phyloP scores from a whole-genome alignment of 1,140 invertebrate species.

The Lethrus apterus region DNA sequence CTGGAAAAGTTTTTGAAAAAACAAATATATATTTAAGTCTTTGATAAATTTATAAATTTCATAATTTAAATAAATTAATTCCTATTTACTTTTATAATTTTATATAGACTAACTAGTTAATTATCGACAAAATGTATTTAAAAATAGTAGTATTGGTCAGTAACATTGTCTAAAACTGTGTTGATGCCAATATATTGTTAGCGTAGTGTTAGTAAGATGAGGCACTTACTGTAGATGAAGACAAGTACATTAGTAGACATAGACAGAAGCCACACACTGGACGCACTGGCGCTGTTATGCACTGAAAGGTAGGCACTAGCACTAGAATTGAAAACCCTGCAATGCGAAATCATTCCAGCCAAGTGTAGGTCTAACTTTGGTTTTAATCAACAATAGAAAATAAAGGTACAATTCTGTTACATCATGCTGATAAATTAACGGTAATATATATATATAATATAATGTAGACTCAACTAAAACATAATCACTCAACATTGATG shows the following conservation, averaged over 20 bases:
- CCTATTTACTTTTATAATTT: background rate
- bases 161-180: too few species aligned
- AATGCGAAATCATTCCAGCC: slow-evolving; percentile 20
- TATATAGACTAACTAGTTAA: background rate
- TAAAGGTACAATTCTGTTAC: slow-evolving; percentile 39
- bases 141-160: background rate
- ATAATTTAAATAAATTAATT: too few species aligned
- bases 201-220: slow-evolving; percentile 31
- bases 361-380: slow-evolving; percentile 37
- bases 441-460: slow-evolving; percentile 23
- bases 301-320: slow-evolving; percentile 27
- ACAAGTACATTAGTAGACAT: slow-evolving; percentile 39
- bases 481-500: slow-evolving; percentile 39
- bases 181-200: too few species aligned
- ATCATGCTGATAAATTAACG: slow-evolving; percentile 31
- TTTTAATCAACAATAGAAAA: slow-evolving; percentile 41
- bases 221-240: slow-evolving; percentile 38
- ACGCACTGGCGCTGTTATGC: slow-evolving; percentile 25
- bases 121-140: background rate
- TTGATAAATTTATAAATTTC: too few species aligned
- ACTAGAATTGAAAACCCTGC: slow-evolving; percentile 8
- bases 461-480: slow-evolving; percentile 23
- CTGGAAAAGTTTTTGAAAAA: too few species aligned
- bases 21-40: too few species aligned
- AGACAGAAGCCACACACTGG: slow-evolving; percentile 37